Conservation (phyloP, 2,113 vertebrate genomes). For the Bos taurus region ARS-UCD2.0 NC_037334.1:14042001-14042500, state of each 20-base stretch:
- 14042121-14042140: accelerated
- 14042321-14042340: not conserved
- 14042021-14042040: too few species aligned
- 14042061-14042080: not conserved
- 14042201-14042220: not conserved
- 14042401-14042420: not conserved
- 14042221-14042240: not conserved
- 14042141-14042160: not conserved
- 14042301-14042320: not conserved
- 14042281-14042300: not conserved
- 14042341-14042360: not conserved
- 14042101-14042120: not conserved
- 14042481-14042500: not conserved
- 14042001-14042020: too few species aligned
- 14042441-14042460: not conserved
- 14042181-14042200: not conserved
- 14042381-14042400: not conserved
- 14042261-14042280: accelerated
- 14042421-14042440: not conserved
- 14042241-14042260: not conserved
- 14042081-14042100: not conserved
- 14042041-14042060: not conserved
- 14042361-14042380: not conserved
- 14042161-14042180: not conserved
- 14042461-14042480: not conserved